phyloP scores from a whole-genome alignment of 2,888 invertebrate species.

The Sepioteuthis lessoniana region DNA sequence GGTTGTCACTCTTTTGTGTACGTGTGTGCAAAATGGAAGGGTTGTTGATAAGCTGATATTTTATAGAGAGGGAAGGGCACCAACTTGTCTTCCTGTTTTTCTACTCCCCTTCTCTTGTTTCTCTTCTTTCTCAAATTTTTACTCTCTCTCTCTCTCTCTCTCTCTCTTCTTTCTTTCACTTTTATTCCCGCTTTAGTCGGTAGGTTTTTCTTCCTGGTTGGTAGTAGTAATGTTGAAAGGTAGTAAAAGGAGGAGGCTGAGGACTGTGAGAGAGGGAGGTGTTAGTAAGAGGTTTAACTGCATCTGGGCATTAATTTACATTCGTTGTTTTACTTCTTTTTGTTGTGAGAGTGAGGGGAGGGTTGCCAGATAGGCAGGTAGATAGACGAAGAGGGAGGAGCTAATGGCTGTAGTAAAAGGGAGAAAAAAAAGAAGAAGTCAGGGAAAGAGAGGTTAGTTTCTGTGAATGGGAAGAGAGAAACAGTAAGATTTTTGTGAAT shows the following conservation, averaged over 20 bases:
- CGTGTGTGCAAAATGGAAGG: not conserved
- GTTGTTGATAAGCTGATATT: not conserved
- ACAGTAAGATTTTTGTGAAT: not conserved
- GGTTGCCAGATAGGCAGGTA: not conserved
- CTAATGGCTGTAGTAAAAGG: not conserved
- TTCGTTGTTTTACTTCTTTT: too few species aligned
- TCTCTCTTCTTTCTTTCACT: slow-evolving; percentile 42
- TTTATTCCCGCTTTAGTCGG: slow-evolving; percentile 35
- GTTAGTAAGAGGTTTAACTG: too few species aligned
- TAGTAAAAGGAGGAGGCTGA: too few species aligned
- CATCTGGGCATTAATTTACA: too few species aligned
- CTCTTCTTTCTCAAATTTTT: not conserved
- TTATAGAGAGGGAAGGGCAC: slow-evolving; percentile 37
- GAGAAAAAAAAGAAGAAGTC: not conserved
- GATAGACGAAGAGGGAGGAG: not conserved
- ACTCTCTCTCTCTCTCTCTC: not conserved
- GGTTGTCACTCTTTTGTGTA: not conserved
- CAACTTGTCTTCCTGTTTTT: slow-evolving; percentile 50
- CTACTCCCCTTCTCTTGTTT: not conserved
- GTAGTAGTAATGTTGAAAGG: too few species aligned
- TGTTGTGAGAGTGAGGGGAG: not conserved
- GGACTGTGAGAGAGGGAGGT: too few species aligned
- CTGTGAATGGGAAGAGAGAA: not conserved
- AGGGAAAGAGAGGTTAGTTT: not conserved
- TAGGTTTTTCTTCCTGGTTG: not conserved